Conservation (phyloP, 2,888 invertebrate genomes). For the Drosophila buzzatii region DNA sequence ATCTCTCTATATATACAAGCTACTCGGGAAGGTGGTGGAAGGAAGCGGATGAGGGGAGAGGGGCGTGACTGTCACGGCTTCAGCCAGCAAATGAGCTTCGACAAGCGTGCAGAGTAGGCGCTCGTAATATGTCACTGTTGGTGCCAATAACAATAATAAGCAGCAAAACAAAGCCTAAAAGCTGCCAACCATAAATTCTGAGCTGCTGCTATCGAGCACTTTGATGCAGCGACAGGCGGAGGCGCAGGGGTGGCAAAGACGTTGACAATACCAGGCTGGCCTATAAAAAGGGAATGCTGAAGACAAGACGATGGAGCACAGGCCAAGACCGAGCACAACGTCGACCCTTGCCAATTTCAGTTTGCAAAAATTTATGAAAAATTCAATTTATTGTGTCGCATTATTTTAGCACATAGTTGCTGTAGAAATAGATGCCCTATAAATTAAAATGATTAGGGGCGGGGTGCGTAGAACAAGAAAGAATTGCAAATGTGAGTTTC, state of each 20-base stretch:
- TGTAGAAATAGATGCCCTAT: conserved; percentile 22
- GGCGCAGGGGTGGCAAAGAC: conserved; percentile 50
- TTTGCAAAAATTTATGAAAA: conserved; percentile 78
- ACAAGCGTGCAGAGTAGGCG: conserved; percentile 55
- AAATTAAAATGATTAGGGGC: neutral
- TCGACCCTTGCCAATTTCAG: conserved; percentile 70
- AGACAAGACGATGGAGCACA: neutral
- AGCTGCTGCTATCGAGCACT: conserved; percentile 53
- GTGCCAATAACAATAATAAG: conserved; percentile 82
- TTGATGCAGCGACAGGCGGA: conserved; percentile 18
- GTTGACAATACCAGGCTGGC: conserved; percentile 70
- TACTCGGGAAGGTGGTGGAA: too few relatives aligned
- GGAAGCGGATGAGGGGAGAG: neutral
- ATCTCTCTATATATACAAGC: conserved; percentile 48
- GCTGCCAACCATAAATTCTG: conserved; percentile 78
- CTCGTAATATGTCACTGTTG: conserved; percentile 80
- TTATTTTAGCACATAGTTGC: conserved; percentile 72
- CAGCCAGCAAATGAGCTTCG: conserved; percentile 69
- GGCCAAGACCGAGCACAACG: neutral
- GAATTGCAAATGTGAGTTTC: too few relatives aligned
- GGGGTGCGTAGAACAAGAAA: too few relatives aligned
- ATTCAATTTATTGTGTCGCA: conserved; percentile 78
- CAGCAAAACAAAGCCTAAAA: conserved; percentile 80
- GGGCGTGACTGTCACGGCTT: conserved; percentile 10
- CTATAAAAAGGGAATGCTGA: conserved; percentile 14